These are phyloP conservation scores for Rhimphoctona megacephalus DNA, from an alignment of 2,888 invertebrate species.

Conservation along the genomic window DNA sequence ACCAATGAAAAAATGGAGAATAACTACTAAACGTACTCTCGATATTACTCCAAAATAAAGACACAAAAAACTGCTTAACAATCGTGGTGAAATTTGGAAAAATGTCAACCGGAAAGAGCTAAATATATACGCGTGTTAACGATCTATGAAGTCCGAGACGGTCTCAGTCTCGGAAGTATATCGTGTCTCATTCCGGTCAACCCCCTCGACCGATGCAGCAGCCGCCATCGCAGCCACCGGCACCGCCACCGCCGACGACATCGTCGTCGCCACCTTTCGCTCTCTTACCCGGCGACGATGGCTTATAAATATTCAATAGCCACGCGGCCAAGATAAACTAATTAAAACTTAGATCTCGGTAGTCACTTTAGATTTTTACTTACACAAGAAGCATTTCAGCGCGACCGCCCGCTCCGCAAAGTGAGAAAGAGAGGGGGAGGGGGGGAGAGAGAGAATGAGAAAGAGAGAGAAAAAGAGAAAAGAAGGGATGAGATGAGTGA, in stretches of 20 bases:
- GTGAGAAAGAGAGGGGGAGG: slow-evolving; percentile 39
- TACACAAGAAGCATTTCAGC: slow-evolving; percentile 85
- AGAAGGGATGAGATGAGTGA: slow-evolving; percentile 20
- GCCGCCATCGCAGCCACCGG: slow-evolving; percentile 64
- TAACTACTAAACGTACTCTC: too few relatives aligned
- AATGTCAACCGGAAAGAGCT: slow-evolving; percentile 1
- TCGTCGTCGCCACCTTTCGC: slow-evolving; percentile 67
- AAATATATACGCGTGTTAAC: slow-evolving; percentile 9
- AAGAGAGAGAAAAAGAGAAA: slow-evolving; percentile 38
- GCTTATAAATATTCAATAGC: slow-evolving; percentile 85
- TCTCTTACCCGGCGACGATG: slow-evolving; percentile 73
- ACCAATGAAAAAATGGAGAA: too few relatives aligned
- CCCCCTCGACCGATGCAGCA: slow-evolving; percentile 62
- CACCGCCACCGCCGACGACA: slow-evolving; percentile 60
- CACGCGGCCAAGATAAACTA: slow-evolving; percentile 85
- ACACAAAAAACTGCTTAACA: background rate
- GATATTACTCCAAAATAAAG: background rate
- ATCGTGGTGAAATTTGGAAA: background rate
- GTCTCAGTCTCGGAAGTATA: slow-evolving; percentile 52
- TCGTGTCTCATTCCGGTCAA: slow-evolving; percentile 63
- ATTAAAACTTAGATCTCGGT: slow-evolving; percentile 85
- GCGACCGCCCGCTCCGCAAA: slow-evolving; percentile 76
- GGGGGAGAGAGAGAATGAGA: slow-evolving; percentile 33
- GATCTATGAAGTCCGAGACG: slow-evolving; percentile 30
- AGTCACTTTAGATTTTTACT: slow-evolving; percentile 85